A percentile compares a stretch with the other conserved stretches of the same genome.
These are phyloP conservation scores for Drosophila asahinai DNA, from an alignment of 1,140 invertebrate species.

Conservation along the genomic window DNA sequence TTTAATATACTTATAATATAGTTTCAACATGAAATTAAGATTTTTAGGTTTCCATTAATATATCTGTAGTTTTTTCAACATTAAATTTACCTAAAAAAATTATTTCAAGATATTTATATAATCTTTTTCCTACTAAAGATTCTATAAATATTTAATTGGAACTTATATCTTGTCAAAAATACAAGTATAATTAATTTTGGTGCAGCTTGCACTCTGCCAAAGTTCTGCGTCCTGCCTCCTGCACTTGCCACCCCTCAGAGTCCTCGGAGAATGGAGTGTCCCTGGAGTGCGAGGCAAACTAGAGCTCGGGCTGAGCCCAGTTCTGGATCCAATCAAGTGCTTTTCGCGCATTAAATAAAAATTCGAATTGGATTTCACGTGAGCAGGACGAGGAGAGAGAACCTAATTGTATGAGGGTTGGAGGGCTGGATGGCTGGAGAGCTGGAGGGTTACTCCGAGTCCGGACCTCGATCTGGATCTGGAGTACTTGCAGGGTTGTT, in stretches of 20 bases:
- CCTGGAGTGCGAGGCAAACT: slow-evolving; percentile 54
- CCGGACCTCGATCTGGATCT: slow-evolving; percentile 18
- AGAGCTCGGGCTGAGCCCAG: slow-evolving; percentile 22
- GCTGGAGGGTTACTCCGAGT: slow-evolving; percentile 17
- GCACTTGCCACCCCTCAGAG: slow-evolving; percentile 47
- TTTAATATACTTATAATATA: background rate
- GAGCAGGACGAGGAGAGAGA: slow-evolving; percentile 30
- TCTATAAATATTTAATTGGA: no score
- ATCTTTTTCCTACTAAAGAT: no score
- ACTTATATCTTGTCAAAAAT: no score
- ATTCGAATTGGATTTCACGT: slow-evolving; percentile 79
- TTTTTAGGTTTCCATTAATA: no score
- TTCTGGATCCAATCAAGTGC: slow-evolving; percentile 72
- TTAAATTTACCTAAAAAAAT: no score
- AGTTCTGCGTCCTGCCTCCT: background rate
- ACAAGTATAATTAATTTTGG: slow-evolving; percentile 3
- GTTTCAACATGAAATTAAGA: no score
- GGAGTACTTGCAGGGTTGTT: slow-evolving; percentile 35
- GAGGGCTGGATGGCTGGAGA: slow-evolving; percentile 33
- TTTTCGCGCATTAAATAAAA: slow-evolving; percentile 82
- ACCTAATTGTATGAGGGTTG: slow-evolving; percentile 72
- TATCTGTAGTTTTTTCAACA: no score
- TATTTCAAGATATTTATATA: no score
- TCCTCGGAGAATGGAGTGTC: slow-evolving; percentile 27
- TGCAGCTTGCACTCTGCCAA: slow-evolving; percentile 9